A percentile compares a stretch with the other conserved stretches of the same genome.
phyloP scores from a whole-genome alignment of 2,888 invertebrate species.

The Tinea pellionella region DNA sequence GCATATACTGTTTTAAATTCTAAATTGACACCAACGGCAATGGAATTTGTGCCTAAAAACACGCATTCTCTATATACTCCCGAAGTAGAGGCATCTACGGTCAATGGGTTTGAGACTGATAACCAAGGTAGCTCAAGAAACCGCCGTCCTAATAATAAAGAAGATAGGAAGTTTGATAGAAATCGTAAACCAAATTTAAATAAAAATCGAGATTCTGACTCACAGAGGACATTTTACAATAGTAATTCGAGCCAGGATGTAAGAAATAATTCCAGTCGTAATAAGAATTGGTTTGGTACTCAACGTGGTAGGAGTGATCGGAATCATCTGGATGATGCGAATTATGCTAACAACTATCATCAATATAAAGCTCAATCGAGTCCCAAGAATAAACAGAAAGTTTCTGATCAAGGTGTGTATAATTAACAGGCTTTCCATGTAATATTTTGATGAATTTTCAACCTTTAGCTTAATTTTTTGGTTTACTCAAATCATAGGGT shows the following conservation, averaged over 20 bases:
- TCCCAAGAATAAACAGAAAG: conserved; percentile 15
- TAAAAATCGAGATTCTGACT: background rate
- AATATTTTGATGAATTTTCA: too few relatives aligned
- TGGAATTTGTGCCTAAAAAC: conserved; percentile 68
- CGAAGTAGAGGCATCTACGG: background rate
- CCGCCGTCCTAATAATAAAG: background rate
- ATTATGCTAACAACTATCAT: conserved; percentile 50
- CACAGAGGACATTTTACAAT: conserved; percentile 45
- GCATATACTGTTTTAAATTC: conserved; percentile 43
- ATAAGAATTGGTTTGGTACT: conserved; percentile 43
- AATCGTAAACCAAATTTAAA: background rate
- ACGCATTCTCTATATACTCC: background rate
- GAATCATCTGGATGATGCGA: conserved; percentile 47
- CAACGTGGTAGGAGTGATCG: conserved; percentile 40
- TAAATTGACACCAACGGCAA: conserved; percentile 67
- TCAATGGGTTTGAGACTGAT: background rate
- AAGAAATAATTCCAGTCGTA: conserved; percentile 30
- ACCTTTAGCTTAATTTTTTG: too few relatives aligned
- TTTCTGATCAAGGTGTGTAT: background rate
- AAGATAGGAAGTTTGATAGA: background rate
- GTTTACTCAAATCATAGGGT: too few relatives aligned
- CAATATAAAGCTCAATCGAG: conserved; percentile 26
- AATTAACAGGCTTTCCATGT: background rate
- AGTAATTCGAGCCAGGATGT: conserved; percentile 47
- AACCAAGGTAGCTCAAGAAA: background rate